A percentile compares a stretch with the other conserved stretches of the same genome.
phyloP scores from a whole-genome alignment of 92 coral and sea anemone genomes.

The Epizoanthus fatuus region DNA sequence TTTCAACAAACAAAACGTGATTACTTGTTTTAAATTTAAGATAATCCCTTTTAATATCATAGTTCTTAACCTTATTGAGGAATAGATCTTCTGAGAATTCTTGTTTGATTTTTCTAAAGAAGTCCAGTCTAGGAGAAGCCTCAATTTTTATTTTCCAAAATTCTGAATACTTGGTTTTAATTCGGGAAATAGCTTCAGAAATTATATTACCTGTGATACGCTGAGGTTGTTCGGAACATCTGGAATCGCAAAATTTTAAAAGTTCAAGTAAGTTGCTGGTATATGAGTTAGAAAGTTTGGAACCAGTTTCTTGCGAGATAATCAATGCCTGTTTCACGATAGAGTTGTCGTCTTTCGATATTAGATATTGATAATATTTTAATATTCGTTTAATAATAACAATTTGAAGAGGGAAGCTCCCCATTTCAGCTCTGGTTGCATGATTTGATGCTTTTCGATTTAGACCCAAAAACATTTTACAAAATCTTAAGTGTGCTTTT shows the following conservation, averaged over 20 bases:
- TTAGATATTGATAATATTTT: background rate
- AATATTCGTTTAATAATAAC: background rate
- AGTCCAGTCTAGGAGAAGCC: slow-evolving; percentile 9
- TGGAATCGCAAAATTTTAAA: slow-evolving; percentile 5
- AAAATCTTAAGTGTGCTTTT: no score
- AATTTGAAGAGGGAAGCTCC: no score
- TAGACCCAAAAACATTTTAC: no score
- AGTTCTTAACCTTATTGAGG: background rate
- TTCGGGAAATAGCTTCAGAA: background rate
- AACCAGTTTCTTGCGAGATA: background rate
- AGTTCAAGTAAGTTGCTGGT: background rate
- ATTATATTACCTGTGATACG: slow-evolving; percentile 1
- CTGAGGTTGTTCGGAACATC: slow-evolving; percentile 11
- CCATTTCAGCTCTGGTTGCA: no score
- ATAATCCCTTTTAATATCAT: background rate
- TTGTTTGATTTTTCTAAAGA: slow-evolving; percentile 5
- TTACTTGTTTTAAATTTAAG: slow-evolving; percentile 10
- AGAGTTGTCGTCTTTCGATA: background rate
- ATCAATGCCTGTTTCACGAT: background rate
- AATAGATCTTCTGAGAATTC: background rate
- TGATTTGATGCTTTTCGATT: no score
- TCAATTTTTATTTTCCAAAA: slow-evolving; percentile 19
- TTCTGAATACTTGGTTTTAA: background rate
- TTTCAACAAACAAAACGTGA: slow-evolving; percentile 2
- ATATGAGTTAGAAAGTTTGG: background rate